phyloP scores from a whole-genome alignment of 2,797 vertebrate genomes.

The Rhinogobio ventralis region DNA sequence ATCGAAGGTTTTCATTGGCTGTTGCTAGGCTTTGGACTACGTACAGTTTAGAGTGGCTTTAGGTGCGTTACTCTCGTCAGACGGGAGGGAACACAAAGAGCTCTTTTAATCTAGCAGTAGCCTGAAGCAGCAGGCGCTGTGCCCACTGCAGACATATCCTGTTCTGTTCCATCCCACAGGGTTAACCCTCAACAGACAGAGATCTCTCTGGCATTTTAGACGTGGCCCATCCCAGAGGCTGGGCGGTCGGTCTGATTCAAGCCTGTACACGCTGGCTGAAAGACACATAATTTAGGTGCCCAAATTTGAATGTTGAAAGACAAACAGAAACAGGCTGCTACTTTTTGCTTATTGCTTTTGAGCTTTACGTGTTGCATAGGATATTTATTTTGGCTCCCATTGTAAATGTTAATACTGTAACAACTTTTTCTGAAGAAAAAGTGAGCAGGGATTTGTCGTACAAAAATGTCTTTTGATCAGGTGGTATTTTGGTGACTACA shows the following conservation, averaged over 20 bases:
- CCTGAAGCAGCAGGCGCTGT: conserved; percentile 49
- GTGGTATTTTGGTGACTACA: not conserved
- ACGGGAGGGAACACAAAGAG: conserved; percentile 71
- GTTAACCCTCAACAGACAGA: conserved; percentile 67
- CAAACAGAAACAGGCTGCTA: not conserved
- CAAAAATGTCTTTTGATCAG: not conserved
- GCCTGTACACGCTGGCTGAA: not conserved
- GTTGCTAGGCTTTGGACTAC: not conserved
- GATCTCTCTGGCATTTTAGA: conserved; percentile 57
- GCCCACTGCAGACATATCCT: conserved; percentile 74
- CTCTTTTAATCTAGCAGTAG: conserved; percentile 65
- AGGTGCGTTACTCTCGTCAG: conserved; percentile 15
- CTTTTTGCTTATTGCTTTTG: not conserved
- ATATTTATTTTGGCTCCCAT: not conserved
- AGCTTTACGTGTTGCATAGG: not conserved
- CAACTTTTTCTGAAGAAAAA: not conserved
- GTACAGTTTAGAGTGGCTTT: not conserved
- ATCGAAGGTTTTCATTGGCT: not conserved
- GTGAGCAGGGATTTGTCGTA: too few relatives aligned
- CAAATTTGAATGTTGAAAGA: not conserved
- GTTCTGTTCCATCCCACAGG: conserved; percentile 75
- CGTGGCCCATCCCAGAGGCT: not conserved
- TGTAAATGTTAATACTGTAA: not conserved
- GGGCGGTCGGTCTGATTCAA: not conserved
- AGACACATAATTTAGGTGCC: not conserved